A percentile compares a stretch with the other conserved stretches of the same genome.
phyloP scores from a whole-genome alignment of 2,113 vertebrate species.

The Plectropomus leopardus region DNA sequence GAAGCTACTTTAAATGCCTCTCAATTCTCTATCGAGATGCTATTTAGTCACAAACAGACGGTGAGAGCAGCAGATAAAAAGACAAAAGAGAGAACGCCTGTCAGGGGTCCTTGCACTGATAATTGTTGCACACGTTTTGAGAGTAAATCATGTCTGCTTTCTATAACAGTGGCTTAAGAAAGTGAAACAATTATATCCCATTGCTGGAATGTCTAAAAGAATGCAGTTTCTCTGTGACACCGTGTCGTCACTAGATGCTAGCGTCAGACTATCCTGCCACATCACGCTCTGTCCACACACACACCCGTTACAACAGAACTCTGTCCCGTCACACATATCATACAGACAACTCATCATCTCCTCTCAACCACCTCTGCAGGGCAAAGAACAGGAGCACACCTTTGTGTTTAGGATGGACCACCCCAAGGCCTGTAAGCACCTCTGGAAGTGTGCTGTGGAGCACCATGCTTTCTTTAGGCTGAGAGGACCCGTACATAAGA shows the following conservation, averaged over 20 bases:
- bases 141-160: no score
- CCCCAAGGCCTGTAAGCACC: conserved; percentile 97
- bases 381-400: conserved; percentile 98
- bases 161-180: neutral
- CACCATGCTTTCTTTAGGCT: conserved; percentile 98
- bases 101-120: neutral
- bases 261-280: no score
- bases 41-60: neutral
- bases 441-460: conserved; percentile 99
- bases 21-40: neutral
- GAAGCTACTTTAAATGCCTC: neutral
- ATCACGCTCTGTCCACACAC: no score
- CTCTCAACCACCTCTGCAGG: conserved; percentile 78
- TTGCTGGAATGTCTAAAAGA: neutral
- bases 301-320: no score
- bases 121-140: neutral
- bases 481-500: conserved; percentile 93
- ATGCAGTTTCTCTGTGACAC: neutral
- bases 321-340: neutral
- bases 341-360: neutral
- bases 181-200: neutral
- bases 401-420: conserved; percentile 98
- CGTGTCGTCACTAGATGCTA: neutral
- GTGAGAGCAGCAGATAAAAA: neutral
- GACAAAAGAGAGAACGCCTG: neutral